These are phyloP conservation scores for Ptychodera flava DNA, from an alignment of 35 echinoderm and acorn worm species.

Conservation along the genomic window DNA sequence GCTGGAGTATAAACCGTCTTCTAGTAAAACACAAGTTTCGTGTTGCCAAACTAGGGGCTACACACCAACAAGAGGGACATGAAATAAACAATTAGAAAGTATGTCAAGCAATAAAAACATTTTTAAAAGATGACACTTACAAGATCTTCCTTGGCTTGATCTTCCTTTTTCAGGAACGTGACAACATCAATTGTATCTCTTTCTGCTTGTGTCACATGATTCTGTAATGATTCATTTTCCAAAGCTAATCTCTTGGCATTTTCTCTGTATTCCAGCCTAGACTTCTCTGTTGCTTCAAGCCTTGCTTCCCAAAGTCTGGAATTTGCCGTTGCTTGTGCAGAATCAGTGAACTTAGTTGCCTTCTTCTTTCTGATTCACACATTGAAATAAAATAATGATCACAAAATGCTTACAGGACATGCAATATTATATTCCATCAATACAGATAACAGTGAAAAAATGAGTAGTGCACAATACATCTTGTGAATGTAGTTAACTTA, in stretches of 20 bases:
- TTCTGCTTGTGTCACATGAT: constrained; percentile 58
- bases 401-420: neutral
- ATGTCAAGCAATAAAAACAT: neutral
- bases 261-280: constrained; percentile 89
- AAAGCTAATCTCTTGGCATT: constrained; percentile 73
- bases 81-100: too few relatives aligned
- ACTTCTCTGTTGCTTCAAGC: constrained; percentile 76
- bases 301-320: constrained; percentile 84
- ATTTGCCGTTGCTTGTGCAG: constrained; percentile 64
- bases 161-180: constrained; percentile 93
- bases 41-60: too few relatives aligned
- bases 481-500: neutral
- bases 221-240: constrained; percentile 86
- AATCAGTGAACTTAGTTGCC: constrained; percentile 84
- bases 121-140: constrained; percentile 26
- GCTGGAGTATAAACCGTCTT: too few relatives aligned
- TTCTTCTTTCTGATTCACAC: constrained; percentile 38
- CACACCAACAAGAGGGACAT: too few relatives aligned
- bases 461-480: neutral
- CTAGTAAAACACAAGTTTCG: too few relatives aligned
- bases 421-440: neutral
- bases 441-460: neutral
- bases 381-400: neutral
- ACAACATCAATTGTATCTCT: constrained; percentile 93
- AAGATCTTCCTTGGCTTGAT: constrained; percentile 92